Evolutionary conservation across 2,113 vertebrate genomes (phyloP).

Genomic region (Natator depressus): DNA sequence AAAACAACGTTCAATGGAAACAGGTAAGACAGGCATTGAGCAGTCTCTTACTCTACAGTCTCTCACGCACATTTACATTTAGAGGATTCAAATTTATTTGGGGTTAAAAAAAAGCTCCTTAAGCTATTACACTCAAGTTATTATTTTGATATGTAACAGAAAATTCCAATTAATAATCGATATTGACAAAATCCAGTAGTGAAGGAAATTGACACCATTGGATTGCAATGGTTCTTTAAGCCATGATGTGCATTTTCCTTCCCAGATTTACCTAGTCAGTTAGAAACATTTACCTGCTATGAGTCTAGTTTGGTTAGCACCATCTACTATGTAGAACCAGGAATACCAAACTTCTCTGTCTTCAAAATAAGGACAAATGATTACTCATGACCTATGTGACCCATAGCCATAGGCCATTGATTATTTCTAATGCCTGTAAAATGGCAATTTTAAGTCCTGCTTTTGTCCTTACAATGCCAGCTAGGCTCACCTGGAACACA

Average conservation of each 20-base stretch:
- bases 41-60: too few relatives aligned
- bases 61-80: background rate
- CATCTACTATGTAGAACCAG: background rate
- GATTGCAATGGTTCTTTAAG: accelerated
- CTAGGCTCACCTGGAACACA: background rate
- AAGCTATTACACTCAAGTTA: background rate
- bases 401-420: background rate
- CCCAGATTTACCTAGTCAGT: background rate
- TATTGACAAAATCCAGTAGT: too few relatives aligned
- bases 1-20: conserved; percentile 96
- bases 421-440: background rate
- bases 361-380: accelerated
- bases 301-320: background rate
- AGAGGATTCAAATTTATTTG: background rate
- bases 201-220: accelerated
- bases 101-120: background rate
- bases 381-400: background rate
- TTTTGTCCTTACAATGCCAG: accelerated
- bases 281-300: background rate
- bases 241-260: background rate
- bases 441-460: background rate
- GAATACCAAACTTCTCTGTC: accelerated
- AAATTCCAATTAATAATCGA: background rate
- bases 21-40: conserved; percentile 78
- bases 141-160: background rate